Base-by-base conservation (phyloP, 2,888 invertebrate species). In the Hypsopygia costalis region DNA sequence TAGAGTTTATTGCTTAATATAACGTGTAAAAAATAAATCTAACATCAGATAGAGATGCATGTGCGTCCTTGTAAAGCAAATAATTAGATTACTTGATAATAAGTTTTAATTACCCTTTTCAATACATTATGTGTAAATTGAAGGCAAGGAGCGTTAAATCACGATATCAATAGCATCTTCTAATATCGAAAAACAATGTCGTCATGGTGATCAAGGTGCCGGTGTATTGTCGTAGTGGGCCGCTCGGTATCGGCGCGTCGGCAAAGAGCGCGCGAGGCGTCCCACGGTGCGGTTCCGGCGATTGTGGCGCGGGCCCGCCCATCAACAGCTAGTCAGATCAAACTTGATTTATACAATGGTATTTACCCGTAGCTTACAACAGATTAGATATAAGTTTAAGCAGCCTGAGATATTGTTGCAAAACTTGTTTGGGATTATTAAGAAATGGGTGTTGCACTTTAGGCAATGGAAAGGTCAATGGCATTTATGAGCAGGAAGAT, bases 201-300 rank as follows among this genome's bases (percentile, higher is more conserved):
- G 69, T 73, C 64, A 68, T 55, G 69, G 65, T 50, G 56, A 60
- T 69, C 56, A 63, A 50, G 49, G 55, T 56, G 51, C 51, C 52
- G 36, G 34, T 36, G 43, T 38, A 48, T 41, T 47, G 49, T 48
- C 38, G 44, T 37, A 32, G 40, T 38, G 35, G 20, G 12, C 21
- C 9, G 7, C 6, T 22, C n/a, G 31, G 4, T 31, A 35, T 41
- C 36, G 41, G 43, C 42, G 38, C 29, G 46, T 48, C 57, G 51
- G 47, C 47, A 44, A 43, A 62, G 61, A 55, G 62, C 56, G 49
- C 35, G 16, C 16, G 46, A 43, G 62, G 61, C 56, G 58, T 68
- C 81, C 80, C 72, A 79, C 58, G 46, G 80, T 54, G 78, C 57
- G 65, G 80, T 81, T 81, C 81, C 81, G 81, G 80, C 56, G 77